Conservation (phyloP, 1,140 invertebrate species). For the Stegodyphus mimosarum region DNA sequence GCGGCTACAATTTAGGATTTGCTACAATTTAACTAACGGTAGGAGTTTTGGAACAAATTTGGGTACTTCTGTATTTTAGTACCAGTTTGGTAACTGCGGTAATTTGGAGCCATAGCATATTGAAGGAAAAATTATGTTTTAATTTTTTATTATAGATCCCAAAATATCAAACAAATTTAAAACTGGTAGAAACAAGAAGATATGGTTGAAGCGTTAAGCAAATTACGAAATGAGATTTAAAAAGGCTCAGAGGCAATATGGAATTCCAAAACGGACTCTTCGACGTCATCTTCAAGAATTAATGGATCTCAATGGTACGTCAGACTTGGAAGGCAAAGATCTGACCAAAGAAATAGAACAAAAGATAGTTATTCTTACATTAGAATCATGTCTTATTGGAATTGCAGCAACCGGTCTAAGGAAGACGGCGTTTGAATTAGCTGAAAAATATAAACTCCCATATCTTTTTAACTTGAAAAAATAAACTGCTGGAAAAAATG, state of each 20-base stretch:
- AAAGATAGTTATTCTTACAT: too few species aligned
- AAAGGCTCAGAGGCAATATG: neutral
- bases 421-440: too few species aligned
- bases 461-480: too few species aligned
- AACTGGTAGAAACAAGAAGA: neutral
- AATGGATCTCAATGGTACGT: too few species aligned
- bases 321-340: too few species aligned
- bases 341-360: too few species aligned
- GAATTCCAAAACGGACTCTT: too few species aligned
- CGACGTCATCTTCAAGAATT: too few species aligned
- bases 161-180: neutral
- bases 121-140: neutral
- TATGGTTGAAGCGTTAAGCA: neutral
- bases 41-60: neutral
- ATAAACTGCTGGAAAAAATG: too few species aligned
- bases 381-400: too few species aligned
- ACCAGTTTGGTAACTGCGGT: neutral
- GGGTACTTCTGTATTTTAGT: neutral
- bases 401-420: too few species aligned
- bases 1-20: neutral
- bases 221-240: neutral
- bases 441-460: too few species aligned
- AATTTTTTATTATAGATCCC: neutral
- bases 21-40: neutral
- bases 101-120: neutral